phyloP scores from a whole-genome alignment of 2,888 invertebrate species.

The Andrena chrysosceles region DNA sequence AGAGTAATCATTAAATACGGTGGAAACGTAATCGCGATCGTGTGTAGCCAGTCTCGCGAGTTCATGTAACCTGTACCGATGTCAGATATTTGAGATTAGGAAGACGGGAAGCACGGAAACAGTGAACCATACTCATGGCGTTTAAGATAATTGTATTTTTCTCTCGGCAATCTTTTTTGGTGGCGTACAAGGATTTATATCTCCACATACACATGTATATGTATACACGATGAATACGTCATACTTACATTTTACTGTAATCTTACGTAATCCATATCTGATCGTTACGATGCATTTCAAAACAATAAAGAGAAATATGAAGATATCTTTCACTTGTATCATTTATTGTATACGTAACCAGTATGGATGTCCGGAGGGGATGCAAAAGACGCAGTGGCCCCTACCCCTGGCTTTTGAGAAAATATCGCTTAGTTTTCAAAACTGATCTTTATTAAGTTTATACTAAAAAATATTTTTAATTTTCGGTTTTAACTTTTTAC shows the following conservation, averaged over 20 bases:
- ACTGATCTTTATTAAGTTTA: too few species aligned
- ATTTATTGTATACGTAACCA: too few species aligned
- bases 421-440: too few species aligned
- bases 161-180: slow-evolving; percentile 57
- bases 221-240: slow-evolving; percentile 58
- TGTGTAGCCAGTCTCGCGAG: slow-evolving; percentile 13
- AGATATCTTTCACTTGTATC: neutral
- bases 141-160: slow-evolving; percentile 41
- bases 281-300: slow-evolving; percentile 67
- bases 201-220: slow-evolving; percentile 47
- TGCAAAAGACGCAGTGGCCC: too few species aligned
- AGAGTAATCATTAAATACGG: slow-evolving; percentile 26
- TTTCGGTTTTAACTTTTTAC: too few species aligned
- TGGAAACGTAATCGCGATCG: slow-evolving; percentile 9
- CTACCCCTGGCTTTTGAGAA: too few species aligned
- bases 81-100: slow-evolving; percentile 2
- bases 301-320: slow-evolving; percentile 63
- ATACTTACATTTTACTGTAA: slow-evolving; percentile 66
- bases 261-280: slow-evolving; percentile 71
- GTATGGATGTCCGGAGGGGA: too few species aligned
- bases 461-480: too few species aligned
- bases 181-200: slow-evolving; percentile 59
- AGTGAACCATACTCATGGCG: slow-evolving; percentile 35
- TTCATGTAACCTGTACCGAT: neutral
- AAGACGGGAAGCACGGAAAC: slow-evolving; percentile 6